phyloP scores from a whole-genome alignment of 2,113 vertebrate genomes.

The mouse (Mus musculus) region DNA sequence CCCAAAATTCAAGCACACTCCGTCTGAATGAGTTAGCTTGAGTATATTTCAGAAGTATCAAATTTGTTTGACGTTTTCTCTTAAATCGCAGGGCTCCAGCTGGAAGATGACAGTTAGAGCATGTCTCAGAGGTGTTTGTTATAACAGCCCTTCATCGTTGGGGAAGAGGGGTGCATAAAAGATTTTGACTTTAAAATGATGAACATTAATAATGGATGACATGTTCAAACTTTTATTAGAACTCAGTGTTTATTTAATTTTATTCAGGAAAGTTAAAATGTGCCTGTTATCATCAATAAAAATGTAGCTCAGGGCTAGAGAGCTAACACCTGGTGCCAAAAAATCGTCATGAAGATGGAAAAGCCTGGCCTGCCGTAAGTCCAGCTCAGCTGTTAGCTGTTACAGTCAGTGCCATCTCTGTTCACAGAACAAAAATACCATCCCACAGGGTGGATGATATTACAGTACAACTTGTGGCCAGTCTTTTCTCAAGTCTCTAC shows the following conservation, averaged over 20 bases:
- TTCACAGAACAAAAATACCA: background rate
- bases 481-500: background rate
- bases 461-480: background rate
- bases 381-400: background rate
- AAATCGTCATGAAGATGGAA: background rate
- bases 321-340: background rate
- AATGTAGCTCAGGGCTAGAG: constrained; percentile 30
- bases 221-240: constrained; percentile 65
- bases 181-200: constrained; percentile 75
- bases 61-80: constrained; percentile 42
- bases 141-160: constrained; percentile 43
- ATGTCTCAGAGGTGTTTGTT: constrained; percentile 48
- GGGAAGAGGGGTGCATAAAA: constrained; percentile 10
- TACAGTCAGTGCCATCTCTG: background rate
- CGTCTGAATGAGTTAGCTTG: background rate
- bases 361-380: background rate
- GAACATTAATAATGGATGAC: constrained; percentile 75
- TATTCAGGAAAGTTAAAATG: constrained; percentile 66
- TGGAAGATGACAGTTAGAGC: constrained; percentile 47
- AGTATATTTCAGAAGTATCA: constrained; percentile 20
- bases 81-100: constrained; percentile 44
- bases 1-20: background rate
- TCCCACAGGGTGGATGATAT: background rate
- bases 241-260: constrained; percentile 63
- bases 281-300: constrained; percentile 61